Base-by-base conservation (phyloP, 2,113 vertebrate species). In the Vulpes lagopus region DNA sequence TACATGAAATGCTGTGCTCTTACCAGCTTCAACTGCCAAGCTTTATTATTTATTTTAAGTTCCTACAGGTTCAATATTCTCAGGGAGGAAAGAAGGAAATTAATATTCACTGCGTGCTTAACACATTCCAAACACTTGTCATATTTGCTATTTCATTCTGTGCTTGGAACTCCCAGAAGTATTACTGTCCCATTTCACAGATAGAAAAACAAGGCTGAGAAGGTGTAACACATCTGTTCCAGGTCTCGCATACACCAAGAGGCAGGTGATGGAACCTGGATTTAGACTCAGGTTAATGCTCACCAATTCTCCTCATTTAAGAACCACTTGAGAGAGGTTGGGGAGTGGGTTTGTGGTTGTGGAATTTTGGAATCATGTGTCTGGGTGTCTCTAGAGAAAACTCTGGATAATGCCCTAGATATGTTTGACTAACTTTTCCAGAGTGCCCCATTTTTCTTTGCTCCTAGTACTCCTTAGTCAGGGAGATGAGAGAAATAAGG, bases 11-110 rank as follows among this genome's bases (percentile, higher is more conserved):
- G 53, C 59, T 80, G 5, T n/a, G 49, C 76, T 84, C 27, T 92
- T 51, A 49, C 11, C 35, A 69, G 87, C 43, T 30, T 96, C 78
- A 59, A 53, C 30, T 89, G 91, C 78, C 30, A 16, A 91, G 74
- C n/a, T 88, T 90, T 57, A 86, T 85, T 89, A 87, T 92, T 93
- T 94, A 87, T 83, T 59, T 81, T 59, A 55, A 49, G 71, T 78
- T 86, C 92, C 85, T 76, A 73, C 11, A 60, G 53, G 71, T 82
- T 88, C 85, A 78, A 22, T 35, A 85, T 43, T 91, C 38, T 89
- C 59, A 53, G 51, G 57, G 85, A 91, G 69, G 35, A 95, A 93
- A 74, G 79, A 59, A 65, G 65, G 59, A 81, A 65, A 83, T 55
- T 71, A 92, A 92, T 87, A 94, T 83, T 96, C 86, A 51, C 38